Conservation (phyloP, 2,797 vertebrate species). For the Crenuchus spilurus region DNA sequence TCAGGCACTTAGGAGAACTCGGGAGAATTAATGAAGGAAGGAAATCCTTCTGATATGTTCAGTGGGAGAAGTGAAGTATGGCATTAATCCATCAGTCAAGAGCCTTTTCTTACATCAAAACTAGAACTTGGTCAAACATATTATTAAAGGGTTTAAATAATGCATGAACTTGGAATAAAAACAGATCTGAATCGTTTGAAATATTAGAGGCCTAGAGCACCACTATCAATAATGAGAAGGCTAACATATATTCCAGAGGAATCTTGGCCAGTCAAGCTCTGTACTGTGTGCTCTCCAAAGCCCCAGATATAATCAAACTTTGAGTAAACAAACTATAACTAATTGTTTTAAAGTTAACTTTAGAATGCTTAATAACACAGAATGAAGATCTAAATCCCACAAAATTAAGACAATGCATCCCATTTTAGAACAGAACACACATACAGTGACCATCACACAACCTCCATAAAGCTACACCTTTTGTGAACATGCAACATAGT, state of each 20-base stretch:
- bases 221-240: background rate
- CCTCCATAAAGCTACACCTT: no score
- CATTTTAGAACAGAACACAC: no score
- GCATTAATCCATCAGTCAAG: constrained; percentile 37
- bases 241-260: background rate
- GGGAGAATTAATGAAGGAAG: constrained; percentile 19
- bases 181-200: background rate
- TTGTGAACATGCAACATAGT: no score
- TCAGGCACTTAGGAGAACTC: background rate
- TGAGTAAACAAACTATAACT: no score
- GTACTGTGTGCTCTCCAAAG: background rate
- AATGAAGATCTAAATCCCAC: no score
- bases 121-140: constrained; percentile 19
- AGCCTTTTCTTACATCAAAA: constrained; percentile 16
- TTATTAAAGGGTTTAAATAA: background rate
- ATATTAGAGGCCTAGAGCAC: background rate
- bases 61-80: constrained; percentile 22
- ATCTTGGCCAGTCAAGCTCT: background rate
- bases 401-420: no score
- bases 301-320: no score
- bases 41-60: constrained; percentile 24
- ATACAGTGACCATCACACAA: no score
- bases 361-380: no score
- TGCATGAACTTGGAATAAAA: background rate
- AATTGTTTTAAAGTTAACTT: no score